phyloP scores from a whole-genome alignment of 1,140 invertebrate species.

The Anastatus disparis region DNA sequence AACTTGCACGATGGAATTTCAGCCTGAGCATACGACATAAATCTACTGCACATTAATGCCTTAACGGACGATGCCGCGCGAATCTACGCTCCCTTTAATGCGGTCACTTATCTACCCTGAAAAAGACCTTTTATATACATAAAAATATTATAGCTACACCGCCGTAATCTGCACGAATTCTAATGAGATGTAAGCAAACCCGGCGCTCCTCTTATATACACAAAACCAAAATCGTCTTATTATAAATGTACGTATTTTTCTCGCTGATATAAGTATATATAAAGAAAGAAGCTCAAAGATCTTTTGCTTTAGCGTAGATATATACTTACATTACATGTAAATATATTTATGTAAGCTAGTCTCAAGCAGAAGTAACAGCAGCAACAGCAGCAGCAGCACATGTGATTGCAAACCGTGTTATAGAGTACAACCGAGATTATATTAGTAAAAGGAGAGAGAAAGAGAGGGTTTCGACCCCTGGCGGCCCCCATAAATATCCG shows the following conservation, averaged over 20 bases:
- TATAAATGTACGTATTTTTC: no score
- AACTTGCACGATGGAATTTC: slow-evolving; percentile 55
- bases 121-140: no score
- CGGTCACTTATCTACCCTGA: slow-evolving; percentile 36
- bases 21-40: slow-evolving; percentile 51
- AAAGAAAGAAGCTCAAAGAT: neutral
- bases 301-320: no score
- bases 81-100: slow-evolving; percentile 43
- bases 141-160: no score
- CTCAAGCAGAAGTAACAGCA: slow-evolving; percentile 17
- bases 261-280: neutral
- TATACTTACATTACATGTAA: no score
- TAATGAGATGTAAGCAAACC: neutral
- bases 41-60: slow-evolving; percentile 56
- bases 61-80: slow-evolving; percentile 35
- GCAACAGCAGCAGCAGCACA: slow-evolving; percentile 4
- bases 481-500: slow-evolving; percentile 62
- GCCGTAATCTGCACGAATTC: neutral
- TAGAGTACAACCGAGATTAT: slow-evolving; percentile 33
- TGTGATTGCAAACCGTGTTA: slow-evolving; percentile 32
- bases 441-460: slow-evolving; percentile 33
- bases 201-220: no score
- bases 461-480: slow-evolving; percentile 54
- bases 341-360: no score
- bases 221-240: no score